Conservation (phyloP, 2,888 invertebrate species). For the Chymomyza procnemis region DNA sequence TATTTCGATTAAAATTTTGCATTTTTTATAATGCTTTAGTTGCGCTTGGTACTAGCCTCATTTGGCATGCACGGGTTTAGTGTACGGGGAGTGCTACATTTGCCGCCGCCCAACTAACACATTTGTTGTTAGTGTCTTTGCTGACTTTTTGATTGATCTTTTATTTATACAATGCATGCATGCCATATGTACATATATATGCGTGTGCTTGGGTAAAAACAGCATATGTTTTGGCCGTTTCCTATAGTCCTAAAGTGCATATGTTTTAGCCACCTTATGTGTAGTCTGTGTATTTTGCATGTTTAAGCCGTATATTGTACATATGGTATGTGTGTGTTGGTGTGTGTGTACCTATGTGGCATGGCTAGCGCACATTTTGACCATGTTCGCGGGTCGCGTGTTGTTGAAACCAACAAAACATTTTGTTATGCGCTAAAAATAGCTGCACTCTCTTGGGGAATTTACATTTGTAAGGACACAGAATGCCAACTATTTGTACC, state of each 20-base stretch:
- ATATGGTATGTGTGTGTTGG: no score
- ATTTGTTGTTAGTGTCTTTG: slow-evolving; percentile 25
- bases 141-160: slow-evolving; percentile 63
- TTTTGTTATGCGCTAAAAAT: slow-evolving; percentile 5
- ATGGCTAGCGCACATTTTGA: background rate
- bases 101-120: background rate
- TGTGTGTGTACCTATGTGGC: background rate
- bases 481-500: background rate
- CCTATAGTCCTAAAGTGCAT: slow-evolving; percentile 39
- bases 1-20: slow-evolving; percentile 67
- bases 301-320: background rate
- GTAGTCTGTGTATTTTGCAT: background rate
- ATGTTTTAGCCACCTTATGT: slow-evolving; percentile 31
- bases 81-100: background rate
- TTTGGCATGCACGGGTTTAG: slow-evolving; percentile 43
- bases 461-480: background rate
- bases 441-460: background rate
- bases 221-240: slow-evolving; percentile 1
- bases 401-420: background rate
- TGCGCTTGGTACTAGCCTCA: slow-evolving; percentile 25
- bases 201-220: background rate
- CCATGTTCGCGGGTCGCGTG: slow-evolving; percentile 1
- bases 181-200: slow-evolving; percentile 20
- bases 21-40: slow-evolving; percentile 61
- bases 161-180: slow-evolving; percentile 61